Conservation (phyloP, 1,140 invertebrate species). For the Megathymus violae region DNA sequence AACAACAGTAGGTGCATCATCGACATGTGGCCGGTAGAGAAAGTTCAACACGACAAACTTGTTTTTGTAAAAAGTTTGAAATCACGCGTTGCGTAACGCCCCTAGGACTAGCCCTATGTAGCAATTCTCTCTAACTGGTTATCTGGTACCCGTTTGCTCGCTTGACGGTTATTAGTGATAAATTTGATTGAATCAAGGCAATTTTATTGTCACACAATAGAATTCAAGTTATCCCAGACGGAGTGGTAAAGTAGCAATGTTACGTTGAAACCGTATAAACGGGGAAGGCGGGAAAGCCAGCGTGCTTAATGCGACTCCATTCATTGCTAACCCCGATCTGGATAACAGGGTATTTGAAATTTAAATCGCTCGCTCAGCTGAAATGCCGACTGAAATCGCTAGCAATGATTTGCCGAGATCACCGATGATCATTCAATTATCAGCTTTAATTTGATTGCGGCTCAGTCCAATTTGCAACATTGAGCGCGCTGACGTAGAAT, state of each 20-base stretch:
- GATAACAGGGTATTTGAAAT: slow-evolving; percentile 71
- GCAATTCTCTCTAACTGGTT: neutral
- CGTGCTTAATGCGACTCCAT: slow-evolving; percentile 56
- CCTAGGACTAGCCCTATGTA: too few species aligned
- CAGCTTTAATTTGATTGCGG: slow-evolving; percentile 33
- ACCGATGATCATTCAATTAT: slow-evolving; percentile 33
- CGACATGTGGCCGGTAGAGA: too few species aligned
- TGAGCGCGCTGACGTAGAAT: slow-evolving; percentile 15
- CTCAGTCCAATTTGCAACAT: slow-evolving; percentile 28
- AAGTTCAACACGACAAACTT: too few species aligned
- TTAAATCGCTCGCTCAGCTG: slow-evolving; percentile 63
- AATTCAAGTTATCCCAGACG: slow-evolving; percentile 24
- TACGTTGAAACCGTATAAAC: slow-evolving; percentile 20
- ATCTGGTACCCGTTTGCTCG: neutral
- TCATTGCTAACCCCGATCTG: slow-evolving; percentile 65
- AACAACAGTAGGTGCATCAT: too few species aligned
- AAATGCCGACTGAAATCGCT: slow-evolving; percentile 57
- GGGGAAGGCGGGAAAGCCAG: slow-evolving; percentile 15
- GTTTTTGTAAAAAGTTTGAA: too few species aligned
- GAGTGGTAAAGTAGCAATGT: slow-evolving; percentile 29
- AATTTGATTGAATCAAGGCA: slow-evolving; percentile 19
- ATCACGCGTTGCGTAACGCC: too few species aligned
- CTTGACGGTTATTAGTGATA: neutral
- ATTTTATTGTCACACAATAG: slow-evolving; percentile 24
- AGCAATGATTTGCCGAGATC: slow-evolving; percentile 52